These are phyloP conservation scores for Perca schrenkii DNA, from an alignment of 2,113 vertebrate species.

Conservation along the genomic window DNA sequence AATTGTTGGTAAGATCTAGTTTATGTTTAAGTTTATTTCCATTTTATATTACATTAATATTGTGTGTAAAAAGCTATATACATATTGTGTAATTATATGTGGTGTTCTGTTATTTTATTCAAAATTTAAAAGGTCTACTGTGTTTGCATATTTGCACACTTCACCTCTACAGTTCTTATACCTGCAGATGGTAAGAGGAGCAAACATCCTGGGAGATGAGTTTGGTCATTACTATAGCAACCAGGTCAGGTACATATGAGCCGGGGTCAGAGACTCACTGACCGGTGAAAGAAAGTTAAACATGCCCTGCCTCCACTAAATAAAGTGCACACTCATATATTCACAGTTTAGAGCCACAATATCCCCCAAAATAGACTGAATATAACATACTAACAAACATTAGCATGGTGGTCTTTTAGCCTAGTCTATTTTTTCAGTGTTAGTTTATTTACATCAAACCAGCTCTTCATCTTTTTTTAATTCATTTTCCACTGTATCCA, in stretches of 20 bases:
- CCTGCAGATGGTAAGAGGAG: slow-evolving; percentile 26
- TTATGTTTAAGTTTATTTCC: not conserved
- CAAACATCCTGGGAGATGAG: slow-evolving; percentile 56
- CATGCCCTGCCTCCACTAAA: not conserved
- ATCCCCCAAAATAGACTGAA: not conserved
- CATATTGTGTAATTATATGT: not conserved
- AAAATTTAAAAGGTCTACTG: not conserved
- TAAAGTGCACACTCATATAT: not conserved
- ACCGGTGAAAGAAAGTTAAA: slow-evolving; percentile 45
- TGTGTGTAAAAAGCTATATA: not conserved
- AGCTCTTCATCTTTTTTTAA: too few relatives aligned
- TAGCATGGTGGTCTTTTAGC: too few relatives aligned
- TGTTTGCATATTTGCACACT: slow-evolving; percentile 11
- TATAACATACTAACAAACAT: not conserved
- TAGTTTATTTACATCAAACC: too few relatives aligned
- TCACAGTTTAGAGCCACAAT: not conserved
- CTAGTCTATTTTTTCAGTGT: too few relatives aligned
- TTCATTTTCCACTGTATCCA: too few relatives aligned
- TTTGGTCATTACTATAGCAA: slow-evolving; percentile 63
- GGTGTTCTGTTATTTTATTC: not conserved
- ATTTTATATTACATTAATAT: not conserved
- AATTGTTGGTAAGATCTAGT: not conserved
- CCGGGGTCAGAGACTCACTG: slow-evolving; percentile 53
- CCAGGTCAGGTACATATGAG: slow-evolving; percentile 56
- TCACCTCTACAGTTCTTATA: slow-evolving; percentile 10